Percentiles rank a stretch among this genome's conserved stretches.
Evolutionary conservation across 2,797 vertebrate genomes (phyloP).

Genomic region (Anniella stebbinsi): DNA sequence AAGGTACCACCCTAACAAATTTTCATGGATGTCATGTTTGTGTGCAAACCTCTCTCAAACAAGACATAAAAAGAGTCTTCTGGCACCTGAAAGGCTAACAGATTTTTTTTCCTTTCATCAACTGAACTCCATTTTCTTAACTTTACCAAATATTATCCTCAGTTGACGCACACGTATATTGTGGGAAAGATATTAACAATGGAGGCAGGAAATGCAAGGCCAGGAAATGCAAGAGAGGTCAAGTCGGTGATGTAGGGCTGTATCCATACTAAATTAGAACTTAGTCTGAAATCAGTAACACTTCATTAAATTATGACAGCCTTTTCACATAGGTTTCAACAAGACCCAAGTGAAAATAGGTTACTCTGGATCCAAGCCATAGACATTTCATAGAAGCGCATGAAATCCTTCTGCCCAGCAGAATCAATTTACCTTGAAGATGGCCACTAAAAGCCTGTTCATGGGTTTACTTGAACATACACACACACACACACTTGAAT

Average conservation of each 20-base stretch:
- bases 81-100: not conserved
- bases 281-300: not conserved
- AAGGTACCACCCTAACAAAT: slow-evolving; percentile 18
- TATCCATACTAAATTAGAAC: not conserved
- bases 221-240: not conserved
- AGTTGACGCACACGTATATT: not conserved
- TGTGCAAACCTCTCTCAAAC: not conserved
- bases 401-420: too few species aligned
- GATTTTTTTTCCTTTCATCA: not conserved
- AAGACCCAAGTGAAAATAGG: not conserved
- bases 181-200: too few species aligned
- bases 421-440: not conserved
- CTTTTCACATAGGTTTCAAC: too few species aligned
- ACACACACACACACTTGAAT: too few species aligned
- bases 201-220: not conserved
- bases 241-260: not conserved
- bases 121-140: not conserved
- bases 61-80: not conserved
- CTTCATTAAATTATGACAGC: too few species aligned
- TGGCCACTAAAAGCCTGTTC: not conserved
- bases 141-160: not conserved
- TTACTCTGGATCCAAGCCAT: not conserved
- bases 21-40: too few species aligned
- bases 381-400: not conserved
- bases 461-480: not conserved